phyloP scores from a whole-genome alignment of 2,113 vertebrate species.

The Gadus macrocephalus region DNA sequence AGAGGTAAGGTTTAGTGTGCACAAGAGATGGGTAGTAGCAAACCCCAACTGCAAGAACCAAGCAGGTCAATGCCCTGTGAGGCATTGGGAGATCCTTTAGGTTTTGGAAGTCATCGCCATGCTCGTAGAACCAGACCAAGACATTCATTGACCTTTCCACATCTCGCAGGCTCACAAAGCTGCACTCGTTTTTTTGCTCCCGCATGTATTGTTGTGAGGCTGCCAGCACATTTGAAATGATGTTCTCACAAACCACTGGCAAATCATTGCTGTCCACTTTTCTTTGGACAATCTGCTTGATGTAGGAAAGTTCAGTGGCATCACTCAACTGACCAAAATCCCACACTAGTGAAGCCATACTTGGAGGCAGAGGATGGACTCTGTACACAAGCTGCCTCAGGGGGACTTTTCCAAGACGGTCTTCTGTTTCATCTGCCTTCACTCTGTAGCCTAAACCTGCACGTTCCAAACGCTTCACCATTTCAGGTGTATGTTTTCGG shows the following conservation, averaged over 20 bases:
- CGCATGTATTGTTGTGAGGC: constrained; percentile 72
- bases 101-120: constrained; percentile 33
- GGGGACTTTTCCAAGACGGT: constrained; percentile 73
- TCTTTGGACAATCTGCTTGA: constrained; percentile 71
- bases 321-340: constrained; percentile 78
- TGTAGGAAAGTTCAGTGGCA: constrained; percentile 69
- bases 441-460: constrained; percentile 77
- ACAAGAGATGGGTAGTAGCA: constrained; percentile 76
- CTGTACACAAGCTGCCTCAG: constrained; percentile 75
- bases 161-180: constrained; percentile 77
- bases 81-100: not conserved
- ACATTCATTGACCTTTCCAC: constrained; percentile 75
- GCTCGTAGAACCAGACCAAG: constrained; percentile 71
- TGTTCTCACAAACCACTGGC: constrained; percentile 22
- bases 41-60: constrained; percentile 70
- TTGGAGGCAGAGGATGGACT: constrained; percentile 75
- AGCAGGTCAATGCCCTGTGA: constrained; percentile 53
- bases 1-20: constrained; percentile 59
- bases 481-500: constrained; percentile 67
- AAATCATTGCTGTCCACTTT: constrained; percentile 44
- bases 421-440: constrained; percentile 69
- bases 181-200: constrained; percentile 68
- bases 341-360: constrained; percentile 77
- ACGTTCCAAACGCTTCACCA: constrained; percentile 71
- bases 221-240: constrained; percentile 66